Percentiles rank a stretch among this genome's conserved stretches.
Evolutionary conservation across 2,113 vertebrate genomes (phyloP).

Genomic region (Proteles cristata): DNA sequence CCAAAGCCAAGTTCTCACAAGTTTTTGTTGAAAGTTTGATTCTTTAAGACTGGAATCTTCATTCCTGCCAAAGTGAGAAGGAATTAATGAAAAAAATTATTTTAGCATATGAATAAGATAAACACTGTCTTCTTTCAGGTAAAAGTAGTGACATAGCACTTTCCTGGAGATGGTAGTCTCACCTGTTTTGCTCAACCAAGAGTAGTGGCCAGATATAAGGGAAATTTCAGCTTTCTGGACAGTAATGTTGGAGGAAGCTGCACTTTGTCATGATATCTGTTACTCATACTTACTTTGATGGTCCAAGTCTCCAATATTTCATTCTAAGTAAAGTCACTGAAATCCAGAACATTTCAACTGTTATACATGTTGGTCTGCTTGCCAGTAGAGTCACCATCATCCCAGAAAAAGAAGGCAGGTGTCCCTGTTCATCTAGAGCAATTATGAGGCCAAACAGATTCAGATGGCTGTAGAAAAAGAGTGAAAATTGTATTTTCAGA

Average conservation of each 20-base stretch:
- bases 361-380: slow-evolving; percentile 26
- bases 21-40: background rate
- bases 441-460: slow-evolving; percentile 80
- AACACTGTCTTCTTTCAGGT: background rate
- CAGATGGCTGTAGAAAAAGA: slow-evolving; percentile 65
- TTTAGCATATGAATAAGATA: background rate
- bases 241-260: background rate
- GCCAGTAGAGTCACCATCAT: slow-evolving; percentile 79
- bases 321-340: background rate
- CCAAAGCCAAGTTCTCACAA: background rate
- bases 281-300: background rate
- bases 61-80: background rate
- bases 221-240: background rate
- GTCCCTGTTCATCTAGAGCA: slow-evolving; percentile 72
- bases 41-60: background rate
- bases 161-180: background rate
- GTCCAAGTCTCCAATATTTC: background rate
- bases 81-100: background rate
- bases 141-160: background rate
- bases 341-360: background rate
- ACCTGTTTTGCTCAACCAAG: background rate
- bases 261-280: background rate
- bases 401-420: slow-evolving; percentile 81
- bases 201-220: background rate
- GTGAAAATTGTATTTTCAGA: background rate